phyloP scores from a whole-genome alignment of 1,140 invertebrate species.

The Anastatus disparis region DNA sequence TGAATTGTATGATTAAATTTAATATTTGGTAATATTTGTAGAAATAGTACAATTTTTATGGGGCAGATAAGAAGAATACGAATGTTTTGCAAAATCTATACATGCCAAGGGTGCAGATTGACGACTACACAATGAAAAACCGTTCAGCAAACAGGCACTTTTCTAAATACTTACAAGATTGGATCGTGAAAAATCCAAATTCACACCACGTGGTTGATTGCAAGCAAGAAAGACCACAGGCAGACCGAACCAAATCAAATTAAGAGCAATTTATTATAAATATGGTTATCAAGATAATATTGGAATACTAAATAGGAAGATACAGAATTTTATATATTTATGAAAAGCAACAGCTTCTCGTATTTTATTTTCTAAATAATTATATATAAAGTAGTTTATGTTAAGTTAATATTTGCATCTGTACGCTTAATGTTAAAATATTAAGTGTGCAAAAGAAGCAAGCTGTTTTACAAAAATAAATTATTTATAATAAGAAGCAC shows the following conservation, averaged over 20 bases:
- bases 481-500: background rate
- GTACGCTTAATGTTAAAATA: background rate
- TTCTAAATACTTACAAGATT: constrained; percentile 61
- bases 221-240: constrained; percentile 58
- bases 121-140: constrained; percentile 39
- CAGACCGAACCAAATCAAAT: constrained; percentile 65
- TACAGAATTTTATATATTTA: too few relatives aligned
- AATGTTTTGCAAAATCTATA: constrained; percentile 8
- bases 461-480: constrained; percentile 3
- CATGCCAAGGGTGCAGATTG: constrained; percentile 33
- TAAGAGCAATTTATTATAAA: constrained; percentile 61
- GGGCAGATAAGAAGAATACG: constrained; percentile 6
- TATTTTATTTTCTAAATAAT: background rate
- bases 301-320: constrained; percentile 12
- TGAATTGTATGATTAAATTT: constrained; percentile 21
- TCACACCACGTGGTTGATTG: constrained; percentile 53
- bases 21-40: background rate
- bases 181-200: constrained; percentile 57
- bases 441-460: constrained; percentile 3
- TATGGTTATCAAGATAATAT: constrained; percentile 42
- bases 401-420: background rate
- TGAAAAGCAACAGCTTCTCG: too few relatives aligned
- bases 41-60: background rate
- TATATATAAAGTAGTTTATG: constrained; percentile 4
- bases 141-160: constrained; percentile 48